Conservation (phyloP, 2,797 vertebrate genomes). For the Acropternis orthonyx region DNA sequence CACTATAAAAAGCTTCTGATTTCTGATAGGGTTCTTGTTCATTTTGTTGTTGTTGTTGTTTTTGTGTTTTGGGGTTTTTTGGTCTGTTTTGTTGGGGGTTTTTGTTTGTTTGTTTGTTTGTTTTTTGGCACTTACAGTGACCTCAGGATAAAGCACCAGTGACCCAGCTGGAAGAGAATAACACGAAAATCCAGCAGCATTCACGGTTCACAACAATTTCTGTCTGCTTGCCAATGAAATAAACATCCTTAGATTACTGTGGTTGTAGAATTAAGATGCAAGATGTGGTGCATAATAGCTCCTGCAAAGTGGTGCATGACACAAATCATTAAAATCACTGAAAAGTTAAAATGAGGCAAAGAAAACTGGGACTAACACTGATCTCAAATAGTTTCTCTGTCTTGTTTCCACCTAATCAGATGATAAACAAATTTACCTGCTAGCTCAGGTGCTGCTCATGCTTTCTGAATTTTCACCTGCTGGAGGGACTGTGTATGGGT, state of each 20-base stretch:
- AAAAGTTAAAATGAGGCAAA: background rate
- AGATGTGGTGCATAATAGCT: background rate
- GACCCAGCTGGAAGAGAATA: background rate
- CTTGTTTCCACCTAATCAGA: background rate
- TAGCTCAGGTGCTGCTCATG: background rate
- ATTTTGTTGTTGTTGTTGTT: background rate
- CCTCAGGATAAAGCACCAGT: background rate
- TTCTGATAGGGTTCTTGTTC: background rate
- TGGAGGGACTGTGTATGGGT: background rate
- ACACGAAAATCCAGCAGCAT: background rate
- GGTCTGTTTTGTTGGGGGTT: no score
- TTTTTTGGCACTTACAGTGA: background rate
- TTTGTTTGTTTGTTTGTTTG: background rate
- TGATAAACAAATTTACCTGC: background rate
- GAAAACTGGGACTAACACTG: background rate
- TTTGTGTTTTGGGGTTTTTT: background rate
- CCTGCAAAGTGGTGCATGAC: background rate
- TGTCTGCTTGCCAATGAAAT: background rate
- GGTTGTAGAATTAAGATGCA: background rate
- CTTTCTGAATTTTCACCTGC: background rate
- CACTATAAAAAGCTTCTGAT: background rate
- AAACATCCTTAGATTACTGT: background rate
- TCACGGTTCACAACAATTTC: background rate
- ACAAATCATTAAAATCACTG: background rate
- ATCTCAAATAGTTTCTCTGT: background rate